Conservation (phyloP, 2,113 vertebrate genomes). For the Megaceryle torquata region DNA sequence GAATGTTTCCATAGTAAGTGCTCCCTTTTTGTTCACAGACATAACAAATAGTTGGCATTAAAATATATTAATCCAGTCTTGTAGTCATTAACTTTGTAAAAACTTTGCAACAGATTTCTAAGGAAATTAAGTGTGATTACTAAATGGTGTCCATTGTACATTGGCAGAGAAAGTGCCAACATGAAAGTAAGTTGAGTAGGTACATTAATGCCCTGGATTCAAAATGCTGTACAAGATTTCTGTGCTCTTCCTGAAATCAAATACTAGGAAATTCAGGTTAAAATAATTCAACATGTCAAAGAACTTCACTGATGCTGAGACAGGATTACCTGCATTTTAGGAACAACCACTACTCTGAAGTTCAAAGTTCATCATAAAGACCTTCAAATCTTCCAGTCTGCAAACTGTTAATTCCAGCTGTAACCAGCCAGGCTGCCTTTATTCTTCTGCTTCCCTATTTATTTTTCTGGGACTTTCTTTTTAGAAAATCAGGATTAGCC, state of each 20-base stretch:
- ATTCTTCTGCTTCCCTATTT: background rate
- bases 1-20: background rate
- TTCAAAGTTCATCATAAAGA: background rate
- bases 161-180: background rate
- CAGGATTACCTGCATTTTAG: background rate
- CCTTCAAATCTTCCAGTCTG: background rate
- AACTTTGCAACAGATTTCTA: background rate
- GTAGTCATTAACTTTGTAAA: background rate
- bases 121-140: background rate
- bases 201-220: rapidly evolving
- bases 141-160: background rate
- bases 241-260: background rate
- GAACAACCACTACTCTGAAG: background rate
- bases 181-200: background rate
- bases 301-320: background rate
- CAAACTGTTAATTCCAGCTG: background rate
- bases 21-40: background rate
- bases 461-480: background rate
- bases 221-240: background rate
- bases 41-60: background rate
- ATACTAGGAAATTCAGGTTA: background rate
- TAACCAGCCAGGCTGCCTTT: background rate
- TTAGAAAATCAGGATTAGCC: background rate
- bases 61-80: background rate
- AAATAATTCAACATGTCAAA: background rate